Evolutionary conservation across 2,888 invertebrate genomes (phyloP), one percentile per base, ranked within the genome.

Genomic region (Eulithis testata): DNA sequence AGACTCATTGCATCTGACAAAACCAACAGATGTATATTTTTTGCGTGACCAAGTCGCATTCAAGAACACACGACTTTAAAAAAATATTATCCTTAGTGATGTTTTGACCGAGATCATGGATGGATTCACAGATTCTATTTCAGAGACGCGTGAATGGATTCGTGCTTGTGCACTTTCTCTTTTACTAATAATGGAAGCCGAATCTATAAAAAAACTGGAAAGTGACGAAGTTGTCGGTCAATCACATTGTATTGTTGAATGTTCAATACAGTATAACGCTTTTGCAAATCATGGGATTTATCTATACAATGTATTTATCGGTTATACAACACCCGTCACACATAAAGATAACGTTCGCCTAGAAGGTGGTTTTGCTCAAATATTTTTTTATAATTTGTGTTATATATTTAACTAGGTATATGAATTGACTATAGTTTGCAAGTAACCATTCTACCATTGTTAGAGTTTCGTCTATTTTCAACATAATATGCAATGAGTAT

Each of bases 191-290:
- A 69, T 74, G 70, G 75, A 68, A 76, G 74, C 73, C 76, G 83
- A 81, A 81, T 77, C 79, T 73, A 73, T 76, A 81, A 85, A 81
- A 79, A 73, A 76, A 79, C 68, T 74, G 73, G 70, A 75, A 76
- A 73, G 77, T 79, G 79, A 79, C 78, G 52, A 63, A 66, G 57
- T 49, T 8, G 9, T n/a, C 51, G 71, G 60, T 62, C 84, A 81
- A 82, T 84, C 81, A 83, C 79, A 72, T 66, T 68, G 72, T 70
- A 77, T 84, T 83, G 81, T 79, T 72, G 2, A 40, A 8, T 40
- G 5, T 40, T 40, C 40, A 40, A 40, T 40, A 40, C 40, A 40
- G 67, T 73, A 67, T 62, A 54, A 55, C 9, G 27, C 56, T 67
- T 60, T 57, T 52, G 59, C 44, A 12, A 56, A 47, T 37, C 43